Conservation (phyloP, 1,140 invertebrate species). For the Cecropterus lyciades region DNA sequence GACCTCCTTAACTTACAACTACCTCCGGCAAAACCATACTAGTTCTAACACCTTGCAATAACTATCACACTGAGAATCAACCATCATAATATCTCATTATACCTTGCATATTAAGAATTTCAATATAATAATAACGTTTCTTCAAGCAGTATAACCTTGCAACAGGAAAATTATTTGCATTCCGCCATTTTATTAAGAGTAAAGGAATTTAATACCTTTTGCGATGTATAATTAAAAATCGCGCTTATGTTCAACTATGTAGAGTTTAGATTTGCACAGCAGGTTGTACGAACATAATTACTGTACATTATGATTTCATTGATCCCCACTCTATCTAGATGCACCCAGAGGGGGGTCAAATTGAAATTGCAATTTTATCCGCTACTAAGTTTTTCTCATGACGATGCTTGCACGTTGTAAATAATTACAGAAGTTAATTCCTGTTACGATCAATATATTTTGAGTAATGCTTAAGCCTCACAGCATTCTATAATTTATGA, state of each 20-base stretch:
- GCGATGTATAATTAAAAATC: slow-evolving; percentile 9
- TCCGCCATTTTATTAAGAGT: slow-evolving; percentile 43
- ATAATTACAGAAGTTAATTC: no score
- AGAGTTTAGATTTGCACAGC: slow-evolving; percentile 7
- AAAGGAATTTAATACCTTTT: slow-evolving; percentile 38
- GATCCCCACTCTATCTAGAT: slow-evolving; percentile 45
- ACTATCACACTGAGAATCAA: no score
- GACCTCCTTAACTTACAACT: no score
- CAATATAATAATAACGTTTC: slow-evolving; percentile 9
- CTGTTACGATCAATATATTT: no score
- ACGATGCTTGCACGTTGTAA: background rate
- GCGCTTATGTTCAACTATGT: background rate
- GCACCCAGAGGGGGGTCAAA: slow-evolving; percentile 45
- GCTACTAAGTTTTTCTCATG: slow-evolving; percentile 23
- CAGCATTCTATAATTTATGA: no score
- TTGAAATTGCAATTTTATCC: slow-evolving; percentile 46
- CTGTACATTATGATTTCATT: slow-evolving; percentile 51
- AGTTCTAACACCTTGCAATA: no score
- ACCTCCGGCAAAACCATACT: no score
- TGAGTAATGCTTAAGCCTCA: no score
- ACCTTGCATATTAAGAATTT: no score
- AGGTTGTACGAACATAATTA: slow-evolving; percentile 39
- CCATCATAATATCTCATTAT: no score
- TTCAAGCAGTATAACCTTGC: slow-evolving; percentile 15
- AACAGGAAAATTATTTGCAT: slow-evolving; percentile 33